phyloP scores from a whole-genome alignment of 2,113 vertebrate genomes.

The Phainopepla nitens region DNA sequence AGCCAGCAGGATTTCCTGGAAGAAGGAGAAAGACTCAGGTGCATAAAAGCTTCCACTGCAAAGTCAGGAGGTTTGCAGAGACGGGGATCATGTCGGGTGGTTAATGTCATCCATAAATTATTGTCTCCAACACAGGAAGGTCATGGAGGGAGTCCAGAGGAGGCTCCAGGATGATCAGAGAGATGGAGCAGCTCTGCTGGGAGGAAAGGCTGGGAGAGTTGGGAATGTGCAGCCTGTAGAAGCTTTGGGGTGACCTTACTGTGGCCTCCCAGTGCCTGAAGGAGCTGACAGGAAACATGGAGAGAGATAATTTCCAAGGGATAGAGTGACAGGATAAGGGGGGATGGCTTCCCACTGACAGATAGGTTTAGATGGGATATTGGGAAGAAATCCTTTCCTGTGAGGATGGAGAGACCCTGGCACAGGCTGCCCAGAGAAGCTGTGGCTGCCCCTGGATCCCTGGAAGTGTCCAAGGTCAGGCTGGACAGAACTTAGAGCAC shows the following conservation, averaged over 20 bases:
- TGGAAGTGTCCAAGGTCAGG: not conserved
- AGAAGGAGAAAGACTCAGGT: not conserved
- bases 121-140: not conserved
- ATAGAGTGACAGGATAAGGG: not conserved
- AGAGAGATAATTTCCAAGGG: not conserved
- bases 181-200: not conserved
- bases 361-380: no score
- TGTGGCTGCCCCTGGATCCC: not conserved
- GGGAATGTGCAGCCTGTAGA: not conserved
- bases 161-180: not conserved
- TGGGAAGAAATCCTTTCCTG: not conserved
- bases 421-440: not conserved
- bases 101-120: not conserved
- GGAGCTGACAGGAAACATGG: not conserved
- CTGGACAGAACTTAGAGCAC: rapidly evolving
- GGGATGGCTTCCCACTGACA: not conserved
- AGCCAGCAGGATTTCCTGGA: constrained; percentile 91
- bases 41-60: not conserved
- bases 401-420: not conserved
- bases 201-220: not conserved
- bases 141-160: not conserved
- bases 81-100: not conserved
- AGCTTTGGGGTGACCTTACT: not conserved
- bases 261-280: rapidly evolving
- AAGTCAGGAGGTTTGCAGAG: not conserved